These are phyloP conservation scores for Temnothorax unifasciatus DNA, from an alignment of 2,888 invertebrate species.

Conservation along the genomic window DNA sequence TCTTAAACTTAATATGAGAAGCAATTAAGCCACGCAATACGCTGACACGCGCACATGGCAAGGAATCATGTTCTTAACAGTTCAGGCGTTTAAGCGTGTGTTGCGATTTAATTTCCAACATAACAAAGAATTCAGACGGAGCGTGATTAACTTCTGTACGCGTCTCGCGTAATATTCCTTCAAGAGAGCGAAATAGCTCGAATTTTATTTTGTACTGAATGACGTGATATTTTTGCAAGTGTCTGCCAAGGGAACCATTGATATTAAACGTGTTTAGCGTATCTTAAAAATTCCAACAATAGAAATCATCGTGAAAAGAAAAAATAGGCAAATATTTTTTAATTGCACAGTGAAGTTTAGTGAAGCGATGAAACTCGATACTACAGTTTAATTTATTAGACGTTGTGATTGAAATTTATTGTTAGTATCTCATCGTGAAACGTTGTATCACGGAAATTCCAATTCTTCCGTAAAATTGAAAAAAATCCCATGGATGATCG, in stretches of 20 bases:
- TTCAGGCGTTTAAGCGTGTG: neutral
- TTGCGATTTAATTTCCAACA: conserved; percentile 30
- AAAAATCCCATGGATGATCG: neutral
- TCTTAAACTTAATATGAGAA: conserved; percentile 53
- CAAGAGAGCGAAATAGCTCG: neutral
- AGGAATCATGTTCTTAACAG: conserved; percentile 16
- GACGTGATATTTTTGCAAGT: conserved; percentile 21
- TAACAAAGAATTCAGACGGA: conserved; percentile 18
- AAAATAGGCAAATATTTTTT: neutral
- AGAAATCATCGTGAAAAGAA: neutral
- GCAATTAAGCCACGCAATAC: conserved; percentile 9
- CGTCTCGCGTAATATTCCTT: neutral
- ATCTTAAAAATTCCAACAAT: conserved; percentile 7
- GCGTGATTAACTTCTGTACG: conserved; percentile 6
- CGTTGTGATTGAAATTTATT: neutral
- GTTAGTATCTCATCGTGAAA: neutral
- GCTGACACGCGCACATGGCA: neutral
- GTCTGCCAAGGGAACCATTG: neutral
- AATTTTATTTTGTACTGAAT: neutral
- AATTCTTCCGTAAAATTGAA: neutral
- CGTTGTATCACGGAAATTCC: neutral
- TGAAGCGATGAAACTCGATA: neutral
- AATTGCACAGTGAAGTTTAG: neutral
- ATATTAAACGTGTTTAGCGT: neutral
- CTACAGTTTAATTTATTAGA: conserved; percentile 12